Evolutionary conservation across 2,797 vertebrate genomes (phyloP).

Genomic region (Babyrousa celebensis): DNA sequence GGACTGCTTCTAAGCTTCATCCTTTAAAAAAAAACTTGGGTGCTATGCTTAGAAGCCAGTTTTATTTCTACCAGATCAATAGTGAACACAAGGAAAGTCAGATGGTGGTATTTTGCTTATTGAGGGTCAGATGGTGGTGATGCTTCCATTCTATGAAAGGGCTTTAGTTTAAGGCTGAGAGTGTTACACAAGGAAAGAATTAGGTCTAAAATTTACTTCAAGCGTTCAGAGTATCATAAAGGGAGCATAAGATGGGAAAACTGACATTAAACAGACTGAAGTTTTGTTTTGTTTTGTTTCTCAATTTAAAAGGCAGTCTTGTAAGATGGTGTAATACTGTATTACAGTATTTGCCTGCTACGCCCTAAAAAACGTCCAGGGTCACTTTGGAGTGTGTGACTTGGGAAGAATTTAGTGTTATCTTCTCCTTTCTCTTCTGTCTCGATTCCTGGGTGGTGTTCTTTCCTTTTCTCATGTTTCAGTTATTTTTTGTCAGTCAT

Average conservation of each 20-base stretch:
- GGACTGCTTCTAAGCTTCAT: constrained; percentile 33
- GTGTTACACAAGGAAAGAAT: not conserved
- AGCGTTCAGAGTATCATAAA: not conserved
- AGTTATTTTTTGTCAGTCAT: not conserved
- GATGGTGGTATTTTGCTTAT: not conserved
- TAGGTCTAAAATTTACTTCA: not conserved
- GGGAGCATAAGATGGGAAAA: not conserved
- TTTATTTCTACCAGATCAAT: not conserved
- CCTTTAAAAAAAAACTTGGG: not conserved
- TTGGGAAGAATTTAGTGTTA: not conserved
- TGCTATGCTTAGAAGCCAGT: not conserved
- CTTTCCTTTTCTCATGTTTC: not conserved
- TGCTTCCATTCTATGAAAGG: not conserved
- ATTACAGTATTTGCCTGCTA: not conserved
- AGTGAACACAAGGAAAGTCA: not conserved
- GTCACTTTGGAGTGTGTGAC: constrained; percentile 54
- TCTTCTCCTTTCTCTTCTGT: not conserved
- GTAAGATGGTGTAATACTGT: not conserved
- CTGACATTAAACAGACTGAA: not conserved
- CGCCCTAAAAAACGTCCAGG: not conserved
- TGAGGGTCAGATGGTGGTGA: not conserved
- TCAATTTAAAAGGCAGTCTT: not conserved
- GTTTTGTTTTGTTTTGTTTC: not conserved
- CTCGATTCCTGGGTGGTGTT: not conserved
- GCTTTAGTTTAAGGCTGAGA: not conserved